Evolutionary conservation across 2,113 vertebrate species (phyloP).

Genomic region (Catagonus wagneri): DNA sequence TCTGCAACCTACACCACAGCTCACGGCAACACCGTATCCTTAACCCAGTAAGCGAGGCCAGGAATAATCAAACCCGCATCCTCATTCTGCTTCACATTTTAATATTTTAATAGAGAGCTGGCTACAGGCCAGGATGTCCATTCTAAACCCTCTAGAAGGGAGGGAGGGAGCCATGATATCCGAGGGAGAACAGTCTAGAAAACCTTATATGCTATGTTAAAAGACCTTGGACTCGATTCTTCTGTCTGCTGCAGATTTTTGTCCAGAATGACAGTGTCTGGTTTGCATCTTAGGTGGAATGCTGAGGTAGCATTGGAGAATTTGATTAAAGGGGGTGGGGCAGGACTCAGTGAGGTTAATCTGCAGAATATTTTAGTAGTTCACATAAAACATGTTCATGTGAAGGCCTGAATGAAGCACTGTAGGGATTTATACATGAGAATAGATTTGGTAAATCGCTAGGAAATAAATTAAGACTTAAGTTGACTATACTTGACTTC

Average conservation of each 20-base stretch:
- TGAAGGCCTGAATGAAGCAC: background rate
- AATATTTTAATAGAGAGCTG: background rate
- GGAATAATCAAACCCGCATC: too few species aligned
- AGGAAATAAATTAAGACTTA: slow-evolving; percentile 26
- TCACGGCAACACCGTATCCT: too few species aligned
- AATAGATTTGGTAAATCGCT: slow-evolving; percentile 7
- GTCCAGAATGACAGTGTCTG: background rate
- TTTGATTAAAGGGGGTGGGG: slow-evolving; percentile 23
- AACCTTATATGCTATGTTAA: background rate
- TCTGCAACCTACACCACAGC: too few species aligned
- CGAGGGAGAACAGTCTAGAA: background rate
- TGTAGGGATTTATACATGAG: background rate
- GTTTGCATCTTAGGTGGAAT: background rate
- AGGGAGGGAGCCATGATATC: background rate
- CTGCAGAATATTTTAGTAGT: background rate
- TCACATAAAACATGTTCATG: background rate
- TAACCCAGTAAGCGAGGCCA: too few species aligned
- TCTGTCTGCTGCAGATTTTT: slow-evolving; percentile 5
- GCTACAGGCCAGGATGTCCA: background rate
- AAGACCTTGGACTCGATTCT: background rate
- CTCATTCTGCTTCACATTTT: too few species aligned
- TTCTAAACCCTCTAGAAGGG: slow-evolving; percentile 1
- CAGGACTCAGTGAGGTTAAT: background rate
- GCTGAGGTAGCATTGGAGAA: background rate
- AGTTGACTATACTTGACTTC: background rate